phyloP scores from a whole-genome alignment of 1,140 invertebrate species.

The Leptestheria dahalacensis region DNA sequence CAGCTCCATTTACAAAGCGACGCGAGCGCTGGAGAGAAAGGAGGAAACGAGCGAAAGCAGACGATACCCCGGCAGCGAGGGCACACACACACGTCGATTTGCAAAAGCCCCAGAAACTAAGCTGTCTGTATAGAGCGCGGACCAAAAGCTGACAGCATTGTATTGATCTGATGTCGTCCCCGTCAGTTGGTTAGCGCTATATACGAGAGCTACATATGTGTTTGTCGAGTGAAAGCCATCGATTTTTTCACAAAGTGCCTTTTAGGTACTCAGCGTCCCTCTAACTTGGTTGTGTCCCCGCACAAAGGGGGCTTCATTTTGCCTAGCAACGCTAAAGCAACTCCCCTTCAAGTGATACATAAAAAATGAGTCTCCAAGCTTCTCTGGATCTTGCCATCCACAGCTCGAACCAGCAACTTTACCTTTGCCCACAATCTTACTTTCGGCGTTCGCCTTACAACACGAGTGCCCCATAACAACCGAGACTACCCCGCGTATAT shows the following conservation, averaged over 20 bases:
- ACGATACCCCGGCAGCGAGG: too few relatives aligned
- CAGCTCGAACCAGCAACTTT: neutral
- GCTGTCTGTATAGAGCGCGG: neutral
- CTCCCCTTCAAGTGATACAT: neutral
- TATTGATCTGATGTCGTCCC: neutral
- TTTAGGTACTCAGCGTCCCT: neutral
- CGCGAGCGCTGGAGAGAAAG: too few relatives aligned
- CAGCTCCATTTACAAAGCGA: too few relatives aligned
- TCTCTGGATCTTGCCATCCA: neutral
- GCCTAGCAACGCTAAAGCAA: neutral
- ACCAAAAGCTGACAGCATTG: neutral
- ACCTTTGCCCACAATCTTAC: neutral
- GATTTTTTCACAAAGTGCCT: neutral
- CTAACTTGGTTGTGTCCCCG: neutral
- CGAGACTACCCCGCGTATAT: too few relatives aligned
- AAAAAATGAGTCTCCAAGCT: neutral
- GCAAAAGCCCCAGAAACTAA: neutral
- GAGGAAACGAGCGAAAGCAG: too few relatives aligned
- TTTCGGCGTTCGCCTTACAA: too few relatives aligned
- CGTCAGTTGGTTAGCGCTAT: neutral
- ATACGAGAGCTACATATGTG: neutral
- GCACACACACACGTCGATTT: neutral
- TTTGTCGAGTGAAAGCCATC: neutral
- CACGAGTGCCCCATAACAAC: too few relatives aligned
- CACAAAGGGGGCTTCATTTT: neutral